Base-by-base conservation (phyloP, 2,113 vertebrate genomes). In the Periophthalmus modestus region DNA sequence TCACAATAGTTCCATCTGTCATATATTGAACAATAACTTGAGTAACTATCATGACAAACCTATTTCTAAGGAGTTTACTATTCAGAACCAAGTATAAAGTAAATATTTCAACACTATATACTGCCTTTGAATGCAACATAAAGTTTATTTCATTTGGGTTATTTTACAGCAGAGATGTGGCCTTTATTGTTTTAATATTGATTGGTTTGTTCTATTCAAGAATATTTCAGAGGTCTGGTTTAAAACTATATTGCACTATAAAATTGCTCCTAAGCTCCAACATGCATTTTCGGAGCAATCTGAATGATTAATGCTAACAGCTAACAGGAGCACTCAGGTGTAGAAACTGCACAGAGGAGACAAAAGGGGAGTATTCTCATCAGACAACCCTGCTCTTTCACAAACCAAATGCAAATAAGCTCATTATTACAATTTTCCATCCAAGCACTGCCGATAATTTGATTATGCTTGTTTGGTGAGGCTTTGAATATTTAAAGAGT, bases 401-500 rank as follows among this genome's bases (percentile, higher is more conserved):
- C 28, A 34, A 33, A 28, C 13, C 12, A 58, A 66, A 65, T 62
- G 62, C 58, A 57, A 62, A 77, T 59, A 76, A 73, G 65, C 16
- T 12, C 36, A 67, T 34, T 34, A 70, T 68, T 39, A 43, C 80
- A 46, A 61, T 3, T 24, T 46, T 58, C 50, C 66, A 4, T 3
- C 24, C 46, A 69, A 73, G 48, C 36, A 6, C 52, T 28, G 71
- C 0, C 47, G 47, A 57, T 75, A 77, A 82, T 65, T n/a, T 67
- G 71, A 75, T 81, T 79, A 79, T 59, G 48, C n/a, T 82, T 36
- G 74, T 36, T 12, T 68, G 34, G 12, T 4, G 46, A 12, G 24
- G 47, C 7, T 59, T 47, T 76, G 59, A 72, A 73, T 84, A 66
- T 79, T 79, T 47, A 74, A 74, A 77, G 67, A 55, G 43, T 46